Evolutionary conservation across 2,113 vertebrate genomes (phyloP).

Genomic region (Pelobates fuscus): DNA sequence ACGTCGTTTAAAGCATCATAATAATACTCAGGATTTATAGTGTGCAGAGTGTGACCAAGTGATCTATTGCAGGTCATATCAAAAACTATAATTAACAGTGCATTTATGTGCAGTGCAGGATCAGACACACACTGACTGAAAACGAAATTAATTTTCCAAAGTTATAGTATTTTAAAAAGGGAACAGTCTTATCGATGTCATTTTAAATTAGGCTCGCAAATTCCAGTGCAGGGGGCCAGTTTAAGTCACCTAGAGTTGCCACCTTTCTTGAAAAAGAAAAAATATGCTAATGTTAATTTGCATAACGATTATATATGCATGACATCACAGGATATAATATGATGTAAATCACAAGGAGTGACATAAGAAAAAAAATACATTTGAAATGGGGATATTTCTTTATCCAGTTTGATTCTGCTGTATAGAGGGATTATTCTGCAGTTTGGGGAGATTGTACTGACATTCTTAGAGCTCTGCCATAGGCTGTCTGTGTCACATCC

Average conservation of each 20-base stretch:
- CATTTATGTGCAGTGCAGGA: constrained; percentile 55
- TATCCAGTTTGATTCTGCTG: too few species aligned
- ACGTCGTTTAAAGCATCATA: constrained; percentile 53
- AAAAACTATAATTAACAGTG: constrained; percentile 23
- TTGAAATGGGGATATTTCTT: too few species aligned
- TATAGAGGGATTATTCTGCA: too few species aligned
- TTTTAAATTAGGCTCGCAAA: constrained; percentile 63
- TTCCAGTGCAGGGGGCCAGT: constrained; percentile 54
- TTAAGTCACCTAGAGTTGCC: constrained; percentile 50
- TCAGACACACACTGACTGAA: constrained; percentile 61
- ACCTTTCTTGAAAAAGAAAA: constrained; percentile 47
- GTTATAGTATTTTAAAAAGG: constrained; percentile 64
- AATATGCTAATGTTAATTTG: constrained; percentile 49
- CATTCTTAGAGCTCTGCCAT: too few species aligned
- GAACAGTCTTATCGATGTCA: constrained; percentile 56
- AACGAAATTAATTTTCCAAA: constrained; percentile 59
- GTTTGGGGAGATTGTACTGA: too few species aligned
- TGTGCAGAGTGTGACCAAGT: constrained; percentile 41
- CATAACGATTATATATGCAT: too few species aligned
- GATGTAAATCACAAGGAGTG: too few species aligned
- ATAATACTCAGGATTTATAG: constrained; percentile 46
- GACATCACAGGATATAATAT: too few species aligned
- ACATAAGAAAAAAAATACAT: too few species aligned
- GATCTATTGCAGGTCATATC: constrained; percentile 56
- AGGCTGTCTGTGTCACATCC: too few species aligned